Evolutionary conservation across 2,113 vertebrate genomes (phyloP), one percentile per base, ranked within the genome.

Genomic region (Tricholaema leucomelas): DNA sequence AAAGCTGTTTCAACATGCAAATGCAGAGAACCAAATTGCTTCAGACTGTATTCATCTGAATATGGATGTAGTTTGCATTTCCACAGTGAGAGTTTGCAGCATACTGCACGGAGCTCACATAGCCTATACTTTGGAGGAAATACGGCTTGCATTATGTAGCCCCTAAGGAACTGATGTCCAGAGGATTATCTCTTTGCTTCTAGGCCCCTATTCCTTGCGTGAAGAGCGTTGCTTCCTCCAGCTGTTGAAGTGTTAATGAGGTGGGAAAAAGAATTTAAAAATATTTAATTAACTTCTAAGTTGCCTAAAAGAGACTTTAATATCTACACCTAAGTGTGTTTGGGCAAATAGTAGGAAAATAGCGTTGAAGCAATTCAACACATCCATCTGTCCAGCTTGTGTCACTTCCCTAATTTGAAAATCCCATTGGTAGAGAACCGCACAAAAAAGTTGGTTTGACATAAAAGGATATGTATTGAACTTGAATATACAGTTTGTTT

Each of bases 401-500:
- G 44, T 74, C 55, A 52, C 55, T 38, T 50, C 61, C 15, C 30
- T 56, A 20, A 42, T 90, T 46, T 87, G 71, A 67, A 58, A 28
- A 42, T 72, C 59, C 33, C 0, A 0, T 48, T 58, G n/a, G 31
- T 25, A 28, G 17, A 36, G 56, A 54, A 36, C 28, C 73, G 36
- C 24, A 19, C 38, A 30, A 46, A 27, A 61, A 63, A 30, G 56
- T 27, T 64, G 63, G 9, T 66, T 88, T 82, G 63, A 58, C 46
- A 33, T 66, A 16, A 48, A 61, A 79, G 27, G n/a, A 44, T 61
- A 14, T 2, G 14, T 35, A n/a, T 10, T 58, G 58, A 83, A 48
- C 59, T 75, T 67, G 85, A 78, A 36, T 91, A n/a, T 24, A 54
- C 52, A 52, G 61, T 71, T 79, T 78, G 72, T 69, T 67, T 56